A percentile compares a stretch with the other conserved stretches of the same genome.
Evolutionary conservation across 2,888 invertebrate genomes (phyloP).

Genomic region (Oscheius sp.): DNA sequence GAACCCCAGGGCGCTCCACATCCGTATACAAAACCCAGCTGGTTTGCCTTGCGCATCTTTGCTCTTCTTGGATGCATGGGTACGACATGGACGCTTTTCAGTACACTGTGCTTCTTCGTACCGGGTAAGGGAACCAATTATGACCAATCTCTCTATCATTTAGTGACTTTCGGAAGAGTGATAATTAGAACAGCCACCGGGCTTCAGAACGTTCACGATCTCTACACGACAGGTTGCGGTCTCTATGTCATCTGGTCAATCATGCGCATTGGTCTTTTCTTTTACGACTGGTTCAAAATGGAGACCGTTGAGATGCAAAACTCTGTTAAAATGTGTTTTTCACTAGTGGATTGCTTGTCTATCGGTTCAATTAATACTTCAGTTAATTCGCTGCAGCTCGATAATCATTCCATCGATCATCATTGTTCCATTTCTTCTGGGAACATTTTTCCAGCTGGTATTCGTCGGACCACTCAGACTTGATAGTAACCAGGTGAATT

Average conservation of each 20-base stretch:
- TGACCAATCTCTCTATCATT: conserved; percentile 37
- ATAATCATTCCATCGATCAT: conserved; percentile 83
- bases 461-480: conserved; percentile 90
- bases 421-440: conserved; percentile 90
- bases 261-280: conserved; percentile 78
- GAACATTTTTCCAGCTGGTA: conserved; percentile 89
- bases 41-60: conserved; percentile 80
- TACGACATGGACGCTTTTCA: conserved; percentile 85
- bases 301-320: conserved; percentile 77
- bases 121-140: conserved; percentile 78
- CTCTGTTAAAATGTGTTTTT: conserved; percentile 21
- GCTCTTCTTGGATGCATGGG: conserved; percentile 84
- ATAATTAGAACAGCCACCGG: conserved; percentile 47
- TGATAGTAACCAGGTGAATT: conserved; percentile 76
- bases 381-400: conserved; percentile 75
- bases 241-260: conserved; percentile 93
- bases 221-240: conserved; percentile 82
- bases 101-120: conserved; percentile 86
- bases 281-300: conserved; percentile 88
- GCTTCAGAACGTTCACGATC: conserved; percentile 84
- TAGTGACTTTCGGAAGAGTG: conserved; percentile 81
- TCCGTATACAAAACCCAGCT: conserved; percentile 87
- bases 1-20: conserved; percentile 81
- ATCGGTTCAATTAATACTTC: neutral
- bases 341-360: conserved; percentile 1